phyloP scores from a whole-genome alignment of 2,888 invertebrate species.

The Drosophila barbarae region DNA sequence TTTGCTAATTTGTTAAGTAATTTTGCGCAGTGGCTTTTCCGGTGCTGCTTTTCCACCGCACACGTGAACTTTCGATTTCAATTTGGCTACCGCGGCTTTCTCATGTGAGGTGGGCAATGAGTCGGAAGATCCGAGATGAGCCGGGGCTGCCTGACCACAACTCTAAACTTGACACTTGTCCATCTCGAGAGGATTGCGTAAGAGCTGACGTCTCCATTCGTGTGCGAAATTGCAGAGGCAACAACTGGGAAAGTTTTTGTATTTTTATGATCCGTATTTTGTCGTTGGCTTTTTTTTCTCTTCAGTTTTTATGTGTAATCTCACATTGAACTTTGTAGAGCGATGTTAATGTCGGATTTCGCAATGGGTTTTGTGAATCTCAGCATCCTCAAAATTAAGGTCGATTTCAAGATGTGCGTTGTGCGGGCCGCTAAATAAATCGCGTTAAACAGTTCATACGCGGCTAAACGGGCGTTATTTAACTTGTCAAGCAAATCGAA shows the following conservation, averaged over 20 bases:
- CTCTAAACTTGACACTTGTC: conserved; percentile 58
- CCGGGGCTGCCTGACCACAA: conserved; percentile 38
- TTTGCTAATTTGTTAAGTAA: conserved; percentile 36
- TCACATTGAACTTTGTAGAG: conserved; percentile 43
- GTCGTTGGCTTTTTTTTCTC: neutral
- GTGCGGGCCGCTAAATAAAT: conserved; percentile 13
- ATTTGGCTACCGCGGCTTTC: conserved; percentile 50
- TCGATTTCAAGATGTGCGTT: conserved; percentile 5
- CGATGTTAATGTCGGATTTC: conserved; percentile 34
- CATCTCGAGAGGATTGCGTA: conserved; percentile 34
- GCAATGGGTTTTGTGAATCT: conserved; percentile 24
- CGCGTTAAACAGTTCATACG: conserved; percentile 27
- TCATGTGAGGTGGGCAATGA: conserved; percentile 36
- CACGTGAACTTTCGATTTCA: conserved; percentile 60
- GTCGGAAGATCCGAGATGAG: conserved; percentile 28
- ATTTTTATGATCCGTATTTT: conserved; percentile 26
- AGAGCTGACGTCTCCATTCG: conserved; percentile 37
- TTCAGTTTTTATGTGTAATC: conserved; percentile 32
- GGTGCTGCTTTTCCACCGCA: conserved; percentile 25
- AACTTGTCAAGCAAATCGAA: conserved; percentile 45
- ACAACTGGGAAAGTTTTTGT: conserved; percentile 51
- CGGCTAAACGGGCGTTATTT: conserved; percentile 48
- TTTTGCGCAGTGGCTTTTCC: conserved; percentile 30
- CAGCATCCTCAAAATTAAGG: conserved; percentile 44
- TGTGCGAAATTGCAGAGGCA: conserved; percentile 42